These are phyloP conservation scores for Cecropterus lyciades DNA, from an alignment of 1,140 invertebrate genomes.

Conservation along the genomic window DNA sequence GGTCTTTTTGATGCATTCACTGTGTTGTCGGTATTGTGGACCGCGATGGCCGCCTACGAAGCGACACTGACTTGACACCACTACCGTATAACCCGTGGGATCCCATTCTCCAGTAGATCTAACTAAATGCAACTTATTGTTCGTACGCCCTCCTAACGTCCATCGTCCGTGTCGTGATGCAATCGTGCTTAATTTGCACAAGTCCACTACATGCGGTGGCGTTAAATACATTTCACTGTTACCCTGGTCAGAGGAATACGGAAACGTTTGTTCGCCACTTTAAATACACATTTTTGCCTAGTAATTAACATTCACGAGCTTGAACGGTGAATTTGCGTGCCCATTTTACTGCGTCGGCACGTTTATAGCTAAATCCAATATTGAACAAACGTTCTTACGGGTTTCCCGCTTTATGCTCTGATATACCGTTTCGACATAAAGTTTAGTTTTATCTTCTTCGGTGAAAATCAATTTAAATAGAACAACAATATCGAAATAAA, in stretches of 20 bases:
- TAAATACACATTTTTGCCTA: constrained; percentile 45
- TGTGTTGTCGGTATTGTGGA: constrained; percentile 7
- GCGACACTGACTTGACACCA: constrained; percentile 23
- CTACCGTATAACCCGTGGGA: constrained; percentile 17
- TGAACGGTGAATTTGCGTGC: constrained; percentile 45
- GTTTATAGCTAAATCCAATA: constrained; percentile 59
- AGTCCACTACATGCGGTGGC: constrained; percentile 41
- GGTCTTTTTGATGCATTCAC: neutral
- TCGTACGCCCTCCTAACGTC: constrained; percentile 41
- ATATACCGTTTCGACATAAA: constrained; percentile 72
- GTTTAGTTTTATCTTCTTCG: constrained; percentile 64
- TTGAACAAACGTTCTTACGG: constrained; percentile 62
- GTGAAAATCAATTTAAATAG: constrained; percentile 69
- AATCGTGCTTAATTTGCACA: constrained; percentile 51
- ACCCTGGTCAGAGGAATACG: constrained; percentile 46
- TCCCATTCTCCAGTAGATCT: constrained; percentile 31
- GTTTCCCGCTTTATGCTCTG: constrained; percentile 44
- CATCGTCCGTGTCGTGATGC: constrained; percentile 43
- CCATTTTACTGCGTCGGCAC: constrained; percentile 47
- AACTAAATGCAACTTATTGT: constrained; percentile 48
- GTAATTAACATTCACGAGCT: constrained; percentile 43
- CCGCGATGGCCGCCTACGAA: constrained; percentile 13
- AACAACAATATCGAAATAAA: constrained; percentile 67
- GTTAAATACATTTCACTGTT: constrained; percentile 46
- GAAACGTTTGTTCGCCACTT: constrained; percentile 46